Evolutionary conservation across 2,888 invertebrate genomes (phyloP), one percentile per base, ranked within the genome.

Genomic region (Macaria notata): DNA sequence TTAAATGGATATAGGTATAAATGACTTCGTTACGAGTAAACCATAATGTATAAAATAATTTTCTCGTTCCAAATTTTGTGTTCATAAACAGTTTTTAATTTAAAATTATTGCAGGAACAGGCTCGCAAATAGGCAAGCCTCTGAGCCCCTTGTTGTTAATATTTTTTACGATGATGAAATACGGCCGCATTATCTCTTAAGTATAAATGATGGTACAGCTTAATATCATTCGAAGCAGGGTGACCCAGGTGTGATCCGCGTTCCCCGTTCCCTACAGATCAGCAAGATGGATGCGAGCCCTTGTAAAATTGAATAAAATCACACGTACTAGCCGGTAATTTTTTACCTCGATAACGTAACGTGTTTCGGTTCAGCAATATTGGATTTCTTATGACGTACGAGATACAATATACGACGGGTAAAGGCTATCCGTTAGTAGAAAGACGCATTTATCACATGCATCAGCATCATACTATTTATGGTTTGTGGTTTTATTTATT

Each of bases 251-350:
- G 64, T 62, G 56, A 62, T 59, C 42, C 49, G 58, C 51, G 52
- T 31, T 54, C 60, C 47, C 56, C 60, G 57, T 56, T 64, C 61
- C 63, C 64, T 62, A 46, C 59, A 62, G 61, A 65, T 62, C 58
- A 61, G 47, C 42, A 65, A 64, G 68, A 68, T 64, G 55, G 63
- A 68, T 65, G 63, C 54, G 60, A 58, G 49, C 59, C 58, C 44
- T 61, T 54, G 50, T 56, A 56, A 61, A 62, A 63, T 56, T 56
- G 49, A 54, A 61, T 58, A 59, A 57, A 61, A 61, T 57, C 29
- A 38, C 39, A 56, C 51, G 59, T 55, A 19, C 43, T 31, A 7
- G 9, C 31, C 31, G 39, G 43, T 39, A 48, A 39, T 54, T 51
- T 62, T 59, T 41, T 5, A 44, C 43, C 19, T 49, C 46, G 31